These are phyloP conservation scores for Eupelmus urozonus DNA, from an alignment of 2,888 invertebrate genomes.

Conservation along the genomic window DNA sequence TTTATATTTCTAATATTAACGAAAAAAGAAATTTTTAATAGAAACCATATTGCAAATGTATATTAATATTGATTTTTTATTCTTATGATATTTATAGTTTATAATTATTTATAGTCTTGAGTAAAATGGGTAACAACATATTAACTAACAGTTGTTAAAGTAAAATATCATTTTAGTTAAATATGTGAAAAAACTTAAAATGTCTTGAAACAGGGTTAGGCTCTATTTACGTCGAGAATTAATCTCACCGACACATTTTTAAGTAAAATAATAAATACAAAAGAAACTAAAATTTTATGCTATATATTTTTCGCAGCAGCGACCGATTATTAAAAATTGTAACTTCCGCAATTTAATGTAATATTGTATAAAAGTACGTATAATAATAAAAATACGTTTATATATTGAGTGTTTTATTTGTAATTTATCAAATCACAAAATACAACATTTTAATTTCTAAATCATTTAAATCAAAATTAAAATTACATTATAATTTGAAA, in stretches of 20 bases:
- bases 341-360: constrained; percentile 31
- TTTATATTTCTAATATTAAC: too few species aligned
- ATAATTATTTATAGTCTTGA: too few species aligned
- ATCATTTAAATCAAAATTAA: not conserved
- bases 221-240: constrained; percentile 9
- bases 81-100: too few species aligned
- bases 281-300: constrained; percentile 16
- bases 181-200: constrained; percentile 10
- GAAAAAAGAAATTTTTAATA: too few species aligned
- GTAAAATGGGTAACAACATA: too few species aligned
- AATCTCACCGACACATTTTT: not conserved
- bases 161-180: too few species aligned
- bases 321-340: constrained; percentile 26
- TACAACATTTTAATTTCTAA: not conserved
- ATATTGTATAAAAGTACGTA: constrained; percentile 47
- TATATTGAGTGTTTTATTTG: constrained; percentile 11
- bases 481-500: too few species aligned
- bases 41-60: too few species aligned
- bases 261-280: not conserved
- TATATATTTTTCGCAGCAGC: constrained; percentile 29
- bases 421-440: not conserved
- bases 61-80: too few species aligned
- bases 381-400: constrained; percentile 43
- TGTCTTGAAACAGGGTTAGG: constrained; percentile 26
- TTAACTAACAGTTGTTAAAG: not conserved